Base-by-base conservation (phyloP, 2,113 vertebrate species). In the Labeo catla region DNA sequence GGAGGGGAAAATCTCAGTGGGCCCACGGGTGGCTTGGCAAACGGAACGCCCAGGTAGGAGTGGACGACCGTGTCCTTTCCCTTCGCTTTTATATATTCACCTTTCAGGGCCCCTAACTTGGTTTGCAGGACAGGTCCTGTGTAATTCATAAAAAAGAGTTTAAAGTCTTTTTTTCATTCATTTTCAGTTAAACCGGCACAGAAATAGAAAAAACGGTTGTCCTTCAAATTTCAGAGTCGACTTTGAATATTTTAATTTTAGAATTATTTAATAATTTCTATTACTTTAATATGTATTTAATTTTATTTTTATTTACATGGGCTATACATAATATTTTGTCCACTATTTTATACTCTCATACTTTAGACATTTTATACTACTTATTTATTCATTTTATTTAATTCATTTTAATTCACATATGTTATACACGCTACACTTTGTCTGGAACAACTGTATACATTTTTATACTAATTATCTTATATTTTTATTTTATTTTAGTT, bases 11-110 rank as follows among this genome's bases (percentile, higher is more conserved):
- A 93, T 49, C 96, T 95, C 84, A 97, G 90, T 0, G 90, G 83
- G n/a, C 96, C 97, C 66, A 96, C 43, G 0, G 96, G 97, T 2
- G 97, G 92, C 68, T 92, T 96, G 50, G 97, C 96, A 88, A 97
- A 98, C 34, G 96, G 97, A 84, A 97, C 91, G 6, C 95, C 95
- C 68, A 97, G 92, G 90, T 95, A 98, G 59, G 78, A 89, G 74
- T 95, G 88, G 12, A 96, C 93, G 11, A 87, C 88, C 16, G 82
- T 91, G 16, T 94, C 90, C 0, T 92, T 94, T 8, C 90, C 95
- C 72, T 93, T 95, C 77, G 95, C 93, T 0, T 54, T 87, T 6
- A 90, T 0, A 0, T 93, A 93, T 7, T 73, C 92, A 21, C 97
- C 97, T 86, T 4, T 90, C 84, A 98, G 91, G 11, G 4, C 57